Evolutionary conservation across 2,797 vertebrate species (phyloP).

Genomic region (Manis javanica): DNA sequence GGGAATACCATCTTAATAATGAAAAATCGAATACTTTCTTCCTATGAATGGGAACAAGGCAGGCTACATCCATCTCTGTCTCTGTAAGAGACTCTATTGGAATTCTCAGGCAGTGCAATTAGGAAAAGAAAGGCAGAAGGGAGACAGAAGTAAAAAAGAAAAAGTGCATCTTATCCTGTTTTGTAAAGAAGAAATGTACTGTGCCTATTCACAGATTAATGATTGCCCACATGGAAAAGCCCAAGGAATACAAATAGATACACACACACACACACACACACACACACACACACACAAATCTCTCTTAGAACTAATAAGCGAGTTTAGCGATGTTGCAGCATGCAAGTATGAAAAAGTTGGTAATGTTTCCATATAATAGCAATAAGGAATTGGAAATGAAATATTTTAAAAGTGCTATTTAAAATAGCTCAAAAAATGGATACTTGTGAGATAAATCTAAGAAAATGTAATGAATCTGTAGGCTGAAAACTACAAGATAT

Average conservation of each 20-base stretch:
- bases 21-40: neutral
- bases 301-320: neutral
- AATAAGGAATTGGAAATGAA: neutral
- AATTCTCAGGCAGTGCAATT: neutral
- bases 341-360: neutral
- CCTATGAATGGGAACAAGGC: neutral
- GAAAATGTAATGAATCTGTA: neutral
- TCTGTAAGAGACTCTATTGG: neutral
- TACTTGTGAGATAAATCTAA: neutral
- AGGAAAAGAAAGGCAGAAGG: neutral
- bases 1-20: neutral
- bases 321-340: neutral
- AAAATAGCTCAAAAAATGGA: neutral
- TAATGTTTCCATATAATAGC: slow-evolving; percentile 1
- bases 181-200: neutral
- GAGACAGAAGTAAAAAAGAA: neutral
- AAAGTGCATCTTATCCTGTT: neutral
- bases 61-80: neutral
- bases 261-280: too few relatives aligned
- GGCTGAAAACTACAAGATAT: neutral
- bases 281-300: too few relatives aligned
- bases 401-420: neutral
- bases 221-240: neutral
- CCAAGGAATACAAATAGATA: neutral
- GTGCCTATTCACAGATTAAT: neutral